Percentiles rank a stretch among this genome's conserved stretches.
phyloP scores from a whole-genome alignment of 2,113 vertebrate genomes.

The Gambusia affinis region DNA sequence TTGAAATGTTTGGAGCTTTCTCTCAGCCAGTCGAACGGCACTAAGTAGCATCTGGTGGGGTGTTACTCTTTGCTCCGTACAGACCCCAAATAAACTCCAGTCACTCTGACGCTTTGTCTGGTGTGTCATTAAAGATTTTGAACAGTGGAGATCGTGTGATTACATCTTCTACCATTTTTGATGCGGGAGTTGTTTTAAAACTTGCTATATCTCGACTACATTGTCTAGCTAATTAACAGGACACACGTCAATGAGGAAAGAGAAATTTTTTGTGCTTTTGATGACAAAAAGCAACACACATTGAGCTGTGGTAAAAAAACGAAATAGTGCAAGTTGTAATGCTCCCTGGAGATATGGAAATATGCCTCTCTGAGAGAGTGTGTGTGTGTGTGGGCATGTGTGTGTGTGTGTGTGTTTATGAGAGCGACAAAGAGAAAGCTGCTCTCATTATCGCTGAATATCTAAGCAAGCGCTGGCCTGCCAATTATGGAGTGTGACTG shows the following conservation, averaged over 20 bases:
- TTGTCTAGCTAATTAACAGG: not conserved
- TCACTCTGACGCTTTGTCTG: too few species aligned
- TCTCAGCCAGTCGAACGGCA: too few species aligned
- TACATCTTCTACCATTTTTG: not conserved
- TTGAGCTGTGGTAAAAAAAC: conserved; percentile 1
- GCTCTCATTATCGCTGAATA: conserved; percentile 75
- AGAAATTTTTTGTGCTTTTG: not conserved
- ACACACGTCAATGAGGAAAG: not conserved
- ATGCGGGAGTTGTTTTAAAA: not conserved
- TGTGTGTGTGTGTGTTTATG: conserved; percentile 14
- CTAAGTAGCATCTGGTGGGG: too few species aligned
- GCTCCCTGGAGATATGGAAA: conserved; percentile 13
- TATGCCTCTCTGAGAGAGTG: not conserved
- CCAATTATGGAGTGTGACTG: conserved; percentile 72
- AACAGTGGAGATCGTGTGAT: not conserved
- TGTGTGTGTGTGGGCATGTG: not conserved
- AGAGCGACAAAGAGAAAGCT: conserved; percentile 1
- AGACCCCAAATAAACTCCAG: too few species aligned
- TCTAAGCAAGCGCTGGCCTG: conserved; percentile 48
- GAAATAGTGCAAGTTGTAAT: not conserved
- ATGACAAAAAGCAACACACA: not conserved
- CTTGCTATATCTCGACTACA: not conserved
- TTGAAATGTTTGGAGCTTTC: too few species aligned
- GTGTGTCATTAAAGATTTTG: not conserved
- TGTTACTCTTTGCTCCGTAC: too few species aligned